Percentiles rank a stretch among this genome's conserved stretches.
Evolutionary conservation across 2,797 vertebrate genomes (phyloP).

Genomic region (Etheostoma nigrum): DNA sequence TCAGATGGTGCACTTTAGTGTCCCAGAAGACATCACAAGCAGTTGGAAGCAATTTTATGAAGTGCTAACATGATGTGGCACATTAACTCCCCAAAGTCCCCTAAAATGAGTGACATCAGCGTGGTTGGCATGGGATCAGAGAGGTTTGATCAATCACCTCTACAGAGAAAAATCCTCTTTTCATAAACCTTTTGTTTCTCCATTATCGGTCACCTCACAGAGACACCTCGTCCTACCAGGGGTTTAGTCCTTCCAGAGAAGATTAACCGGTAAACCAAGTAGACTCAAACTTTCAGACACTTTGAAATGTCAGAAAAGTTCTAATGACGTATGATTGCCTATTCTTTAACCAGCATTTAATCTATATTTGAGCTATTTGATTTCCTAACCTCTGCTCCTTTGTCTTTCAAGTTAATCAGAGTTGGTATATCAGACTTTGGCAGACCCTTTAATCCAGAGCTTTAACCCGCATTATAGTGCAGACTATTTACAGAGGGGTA

Average conservation of each 20-base stretch:
- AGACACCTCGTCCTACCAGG: background rate
- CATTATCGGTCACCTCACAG: background rate
- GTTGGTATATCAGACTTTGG: slow-evolving; percentile 48
- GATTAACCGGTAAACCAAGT: slow-evolving; percentile 53
- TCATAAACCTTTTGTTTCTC: slow-evolving; percentile 25
- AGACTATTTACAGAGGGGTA: slow-evolving; percentile 71
- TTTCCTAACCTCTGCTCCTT: slow-evolving; percentile 56
- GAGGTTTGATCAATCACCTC: background rate
- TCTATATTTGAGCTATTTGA: slow-evolving; percentile 63
- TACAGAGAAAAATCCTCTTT: background rate
- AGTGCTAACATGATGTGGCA: background rate
- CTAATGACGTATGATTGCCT: slow-evolving; percentile 21
- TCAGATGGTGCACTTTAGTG: background rate
- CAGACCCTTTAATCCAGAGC: slow-evolving; percentile 64
- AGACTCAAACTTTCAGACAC: slow-evolving; percentile 39
- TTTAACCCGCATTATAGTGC: slow-evolving; percentile 67
- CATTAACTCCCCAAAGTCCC: background rate
- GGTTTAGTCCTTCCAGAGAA: slow-evolving; percentile 14
- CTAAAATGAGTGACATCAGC: background rate
- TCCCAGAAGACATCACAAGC: background rate
- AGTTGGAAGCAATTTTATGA: background rate
- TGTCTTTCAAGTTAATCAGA: slow-evolving; percentile 54
- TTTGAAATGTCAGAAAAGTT: slow-evolving; percentile 23
- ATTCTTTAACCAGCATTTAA: slow-evolving; percentile 56
- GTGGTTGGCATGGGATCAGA: slow-evolving; percentile 1